These are phyloP conservation scores for Boloria euphrosyne DNA, from an alignment of 2,888 invertebrate species.

Conservation along the genomic window DNA sequence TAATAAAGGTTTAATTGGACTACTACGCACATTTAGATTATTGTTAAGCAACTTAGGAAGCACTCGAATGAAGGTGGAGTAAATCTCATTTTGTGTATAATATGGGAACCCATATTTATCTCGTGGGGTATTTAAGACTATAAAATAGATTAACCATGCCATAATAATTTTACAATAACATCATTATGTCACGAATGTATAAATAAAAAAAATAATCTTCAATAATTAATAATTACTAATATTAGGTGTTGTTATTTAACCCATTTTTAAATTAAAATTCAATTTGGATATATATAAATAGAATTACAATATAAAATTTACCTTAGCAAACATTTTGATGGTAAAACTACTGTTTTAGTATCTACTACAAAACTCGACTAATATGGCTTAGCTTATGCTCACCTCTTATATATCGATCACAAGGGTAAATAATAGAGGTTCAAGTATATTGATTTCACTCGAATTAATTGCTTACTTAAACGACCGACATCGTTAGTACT, in stretches of 20 bases:
- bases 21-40: too few relatives aligned
- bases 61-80: too few relatives aligned
- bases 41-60: too few relatives aligned
- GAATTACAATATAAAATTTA: slow-evolving; percentile 4
- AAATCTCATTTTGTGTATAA: too few relatives aligned
- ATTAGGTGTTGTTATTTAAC: neutral
- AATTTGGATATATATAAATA: neutral
- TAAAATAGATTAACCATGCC: too few relatives aligned
- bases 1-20: neutral
- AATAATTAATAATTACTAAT: neutral
- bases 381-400: neutral
- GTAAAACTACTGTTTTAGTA: neutral
- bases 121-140: too few relatives aligned
- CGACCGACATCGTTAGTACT: slow-evolving; percentile 1
- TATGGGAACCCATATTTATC: too few relatives aligned
- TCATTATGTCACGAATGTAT: too few relatives aligned
- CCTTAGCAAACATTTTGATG: slow-evolving; percentile 19
- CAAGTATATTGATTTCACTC: slow-evolving; percentile 15
- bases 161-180: too few relatives aligned
- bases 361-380: slow-evolving; percentile 4
- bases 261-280: too few relatives aligned
- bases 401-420: slow-evolving; percentile 7
- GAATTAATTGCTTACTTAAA: slow-evolving; percentile 8
- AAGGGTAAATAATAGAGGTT: slow-evolving; percentile 13
- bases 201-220: too few relatives aligned